phyloP scores from a whole-genome alignment of 1,140 invertebrate species.

The Drosophila willistoni region DNA sequence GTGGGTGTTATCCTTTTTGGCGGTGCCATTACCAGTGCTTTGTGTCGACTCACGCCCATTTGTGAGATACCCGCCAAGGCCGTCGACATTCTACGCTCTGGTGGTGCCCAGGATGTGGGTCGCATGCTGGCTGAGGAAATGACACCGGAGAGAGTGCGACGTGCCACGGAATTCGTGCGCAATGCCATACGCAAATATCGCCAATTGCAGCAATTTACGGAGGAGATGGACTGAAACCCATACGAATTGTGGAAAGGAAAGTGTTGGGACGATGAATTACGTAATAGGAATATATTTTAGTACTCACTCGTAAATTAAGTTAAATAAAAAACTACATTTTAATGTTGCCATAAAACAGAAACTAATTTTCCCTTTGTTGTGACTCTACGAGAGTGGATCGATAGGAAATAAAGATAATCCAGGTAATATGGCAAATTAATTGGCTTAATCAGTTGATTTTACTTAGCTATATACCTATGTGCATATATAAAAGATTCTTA shows the following conservation, averaged over 20 bases:
- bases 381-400: background rate
- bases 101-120: slow-evolving; percentile 70
- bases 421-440: no score
- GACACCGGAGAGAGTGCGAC: slow-evolving; percentile 84
- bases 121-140: slow-evolving; percentile 76
- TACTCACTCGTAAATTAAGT: slow-evolving; percentile 41
- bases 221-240: slow-evolving; percentile 22
- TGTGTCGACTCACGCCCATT: slow-evolving; percentile 87
- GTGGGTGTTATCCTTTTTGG: slow-evolving; percentile 85
- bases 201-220: slow-evolving; percentile 56
- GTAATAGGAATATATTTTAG: slow-evolving; percentile 37
- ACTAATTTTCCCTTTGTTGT: slow-evolving; percentile 12
- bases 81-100: slow-evolving; percentile 78
- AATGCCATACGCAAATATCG: slow-evolving; percentile 88
- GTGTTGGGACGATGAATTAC: background rate
- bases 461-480: no score
- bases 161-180: slow-evolving; percentile 86
- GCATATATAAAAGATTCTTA: no score
- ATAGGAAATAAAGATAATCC: no score
- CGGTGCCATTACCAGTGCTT: slow-evolving; percentile 84
- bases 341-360: slow-evolving; percentile 40
- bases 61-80: slow-evolving; percentile 86
- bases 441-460: no score
- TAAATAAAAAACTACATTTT: slow-evolving; percentile 48
- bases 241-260: background rate